A percentile compares a stretch with the other conserved stretches of the same genome.
phyloP scores from a whole-genome alignment of 2,888 invertebrate species.

The Erebia aethiops region DNA sequence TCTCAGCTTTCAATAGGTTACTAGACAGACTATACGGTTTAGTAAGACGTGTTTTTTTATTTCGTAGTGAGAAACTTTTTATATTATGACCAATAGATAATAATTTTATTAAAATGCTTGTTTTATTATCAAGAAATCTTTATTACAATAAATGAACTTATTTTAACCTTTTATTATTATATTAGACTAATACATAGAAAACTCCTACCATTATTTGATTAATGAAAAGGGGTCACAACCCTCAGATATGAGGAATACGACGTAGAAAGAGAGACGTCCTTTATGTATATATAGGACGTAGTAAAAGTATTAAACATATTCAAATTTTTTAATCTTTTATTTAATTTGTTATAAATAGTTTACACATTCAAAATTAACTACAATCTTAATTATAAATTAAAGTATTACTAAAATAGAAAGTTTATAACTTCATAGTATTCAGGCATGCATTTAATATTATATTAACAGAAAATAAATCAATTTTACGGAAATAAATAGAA shows the following conservation, averaged over 20 bases:
- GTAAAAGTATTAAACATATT: no score
- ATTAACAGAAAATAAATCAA: slow-evolving; percentile 22
- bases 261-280: no score
- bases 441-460: not conserved
- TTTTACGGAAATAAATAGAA: slow-evolving; percentile 24
- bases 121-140: not conserved
- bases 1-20: no score
- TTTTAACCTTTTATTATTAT: not conserved
- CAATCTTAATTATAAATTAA: not conserved
- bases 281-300: no score
- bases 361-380: not conserved
- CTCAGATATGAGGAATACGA: no score
- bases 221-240: no score
- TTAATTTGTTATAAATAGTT: not conserved
- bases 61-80: no score
- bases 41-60: no score
- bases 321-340: not conserved
- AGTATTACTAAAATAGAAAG: not conserved
- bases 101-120: not conserved
- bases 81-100: no score
- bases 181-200: no score
- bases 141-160: not conserved
- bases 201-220: no score
- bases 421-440: slow-evolving; percentile 9
- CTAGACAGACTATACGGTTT: no score